Evolutionary conservation across 1,140 invertebrate species (phyloP).

Genomic region (Battus philenor): DNA sequence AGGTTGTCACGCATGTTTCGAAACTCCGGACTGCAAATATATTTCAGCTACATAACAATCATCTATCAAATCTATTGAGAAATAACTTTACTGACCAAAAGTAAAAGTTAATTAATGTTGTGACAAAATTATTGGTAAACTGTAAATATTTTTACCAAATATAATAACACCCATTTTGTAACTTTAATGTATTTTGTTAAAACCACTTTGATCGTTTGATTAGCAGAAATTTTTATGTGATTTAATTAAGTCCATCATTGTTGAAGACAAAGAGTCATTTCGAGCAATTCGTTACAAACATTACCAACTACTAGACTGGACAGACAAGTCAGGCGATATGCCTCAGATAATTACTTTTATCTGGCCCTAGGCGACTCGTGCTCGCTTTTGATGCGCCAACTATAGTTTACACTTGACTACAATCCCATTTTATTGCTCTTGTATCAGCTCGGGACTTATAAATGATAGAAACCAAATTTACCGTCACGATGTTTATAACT

Average conservation of each 20-base stretch:
- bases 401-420: conserved; percentile 18
- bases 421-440: too few species aligned
- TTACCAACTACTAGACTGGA: conserved; percentile 6
- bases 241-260: background rate
- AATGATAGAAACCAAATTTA: too few species aligned
- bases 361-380: conserved; percentile 19
- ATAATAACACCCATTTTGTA: background rate
- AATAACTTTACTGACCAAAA: background rate
- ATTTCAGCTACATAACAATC: background rate
- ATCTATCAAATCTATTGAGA: conserved; percentile 6
- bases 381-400: conserved; percentile 20
- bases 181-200: background rate
- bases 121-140: background rate
- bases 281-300: conserved; percentile 3
- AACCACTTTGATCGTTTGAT: background rate
- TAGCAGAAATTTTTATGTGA: background rate
- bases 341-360: conserved; percentile 17
- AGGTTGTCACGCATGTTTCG: conserved; percentile 21
- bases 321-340: conserved; percentile 15
- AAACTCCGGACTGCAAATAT: conserved; percentile 5
- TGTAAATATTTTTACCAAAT: background rate
- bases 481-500: too few species aligned
- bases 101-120: background rate
- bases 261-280: conserved; percentile 4
- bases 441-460: too few species aligned